Conservation (phyloP, 2,797 vertebrate genomes). For the Tenualosa ilisha region DNA sequence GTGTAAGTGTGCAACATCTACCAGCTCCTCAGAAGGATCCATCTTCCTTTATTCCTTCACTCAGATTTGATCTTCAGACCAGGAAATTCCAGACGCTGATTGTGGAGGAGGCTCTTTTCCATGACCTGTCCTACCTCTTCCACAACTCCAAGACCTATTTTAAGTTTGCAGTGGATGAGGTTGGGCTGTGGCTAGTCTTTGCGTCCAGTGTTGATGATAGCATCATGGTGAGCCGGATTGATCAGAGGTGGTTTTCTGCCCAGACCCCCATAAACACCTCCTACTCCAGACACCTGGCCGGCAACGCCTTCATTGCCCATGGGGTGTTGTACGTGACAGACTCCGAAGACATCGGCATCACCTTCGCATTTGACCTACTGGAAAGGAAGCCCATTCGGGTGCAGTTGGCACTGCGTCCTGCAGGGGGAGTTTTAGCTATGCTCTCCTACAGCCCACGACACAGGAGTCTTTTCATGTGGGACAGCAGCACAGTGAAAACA, state of each 20-base stretch:
- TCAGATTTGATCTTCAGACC: constrained; percentile 78
- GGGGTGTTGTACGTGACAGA: constrained; percentile 88
- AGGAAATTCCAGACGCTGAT: constrained; percentile 59
- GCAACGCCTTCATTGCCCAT: constrained; percentile 84
- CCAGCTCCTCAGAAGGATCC: too few species aligned
- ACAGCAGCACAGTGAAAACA: constrained; percentile 77
- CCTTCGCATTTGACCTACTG: constrained; percentile 84
- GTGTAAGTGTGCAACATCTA: too few species aligned
- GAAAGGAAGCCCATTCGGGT: constrained; percentile 68
- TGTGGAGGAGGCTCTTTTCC: constrained; percentile 77
- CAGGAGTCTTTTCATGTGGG: constrained; percentile 81
- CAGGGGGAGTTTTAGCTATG: constrained; percentile 81
- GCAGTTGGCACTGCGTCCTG: constrained; percentile 76
- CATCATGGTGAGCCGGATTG: constrained; percentile 78
- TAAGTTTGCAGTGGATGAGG: constrained; percentile 86
- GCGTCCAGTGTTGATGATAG: constrained; percentile 74
- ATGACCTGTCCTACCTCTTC: constrained; percentile 83
- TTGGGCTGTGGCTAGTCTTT: constrained; percentile 88
- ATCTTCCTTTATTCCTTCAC: not conserved
- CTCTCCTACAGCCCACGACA: constrained; percentile 82
- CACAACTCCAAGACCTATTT: constrained; percentile 92
- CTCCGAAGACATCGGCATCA: constrained; percentile 75
- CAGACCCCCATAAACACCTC: constrained; percentile 76
- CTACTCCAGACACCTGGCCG: constrained; percentile 85
- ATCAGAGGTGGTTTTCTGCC: constrained; percentile 74